A percentile compares a stretch with the other conserved stretches of the same genome.
Conservation (phyloP, 2,113 vertebrate genomes). For the Poeciliopsis occidentalis region DNA sequence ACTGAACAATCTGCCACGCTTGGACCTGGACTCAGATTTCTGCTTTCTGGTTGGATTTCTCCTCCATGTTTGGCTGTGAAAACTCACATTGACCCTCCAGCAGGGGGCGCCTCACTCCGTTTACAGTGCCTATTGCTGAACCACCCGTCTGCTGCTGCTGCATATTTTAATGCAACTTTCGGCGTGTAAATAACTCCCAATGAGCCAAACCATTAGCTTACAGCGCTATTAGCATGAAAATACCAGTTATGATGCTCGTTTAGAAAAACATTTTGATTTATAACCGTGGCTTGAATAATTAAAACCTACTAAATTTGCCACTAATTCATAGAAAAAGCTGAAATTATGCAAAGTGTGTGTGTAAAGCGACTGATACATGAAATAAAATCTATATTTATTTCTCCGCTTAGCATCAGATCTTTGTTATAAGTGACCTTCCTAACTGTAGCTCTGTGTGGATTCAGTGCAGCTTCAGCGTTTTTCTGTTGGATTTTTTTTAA, state of each 20-base stretch:
- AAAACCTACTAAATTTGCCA: constrained; percentile 11
- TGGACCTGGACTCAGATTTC: constrained; percentile 25
- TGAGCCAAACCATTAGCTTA: constrained; percentile 25
- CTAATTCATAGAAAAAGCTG: neutral
- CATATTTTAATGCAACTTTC: constrained; percentile 66
- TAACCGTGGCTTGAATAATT: constrained; percentile 16
- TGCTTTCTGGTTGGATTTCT: constrained; percentile 60
- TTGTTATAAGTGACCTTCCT: constrained; percentile 76
- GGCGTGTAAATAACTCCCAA: constrained; percentile 45
- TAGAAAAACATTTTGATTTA: constrained; percentile 43
- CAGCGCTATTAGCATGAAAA: constrained; percentile 20
- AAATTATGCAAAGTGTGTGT: constrained; percentile 20
- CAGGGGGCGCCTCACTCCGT: constrained; percentile 57
- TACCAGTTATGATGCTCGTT: constrained; percentile 43
- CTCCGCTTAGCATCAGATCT: constrained; percentile 35
- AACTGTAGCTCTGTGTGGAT: constrained; percentile 39
- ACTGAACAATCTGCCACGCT: constrained; percentile 17
- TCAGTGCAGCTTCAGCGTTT: neutral
- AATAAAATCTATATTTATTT: neutral
- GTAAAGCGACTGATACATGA: neutral
- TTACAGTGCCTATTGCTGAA: constrained; percentile 66
- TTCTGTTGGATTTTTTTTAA: constrained; percentile 26
- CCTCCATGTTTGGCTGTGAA: constrained; percentile 6
- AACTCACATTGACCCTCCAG: constrained; percentile 19
- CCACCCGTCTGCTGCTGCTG: constrained; percentile 67